Evolutionary conservation across 2,797 vertebrate species (phyloP).

Genomic region (Melanotaenia nigrans): DNA sequence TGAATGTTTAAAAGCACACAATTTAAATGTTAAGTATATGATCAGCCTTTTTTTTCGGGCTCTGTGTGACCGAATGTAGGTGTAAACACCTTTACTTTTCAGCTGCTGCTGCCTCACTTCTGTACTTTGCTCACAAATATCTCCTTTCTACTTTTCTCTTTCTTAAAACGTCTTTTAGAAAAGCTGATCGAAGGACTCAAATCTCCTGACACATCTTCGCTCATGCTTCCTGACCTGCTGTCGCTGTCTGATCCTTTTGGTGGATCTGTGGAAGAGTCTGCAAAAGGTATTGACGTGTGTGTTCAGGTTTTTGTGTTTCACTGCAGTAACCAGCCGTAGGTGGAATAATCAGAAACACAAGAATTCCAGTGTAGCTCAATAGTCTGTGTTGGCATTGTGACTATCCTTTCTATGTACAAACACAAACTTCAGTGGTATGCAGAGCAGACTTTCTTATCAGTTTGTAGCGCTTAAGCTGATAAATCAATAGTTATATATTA

Average conservation of each 20-base stretch:
- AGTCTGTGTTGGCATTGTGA: not conserved
- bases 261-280: slow-evolving; percentile 86
- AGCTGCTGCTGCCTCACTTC: not conserved
- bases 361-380: not conserved
- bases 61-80: not conserved
- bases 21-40: not conserved
- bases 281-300: slow-evolving; percentile 82
- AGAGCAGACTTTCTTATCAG: slow-evolving; percentile 4
- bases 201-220: slow-evolving; percentile 94
- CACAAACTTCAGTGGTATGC: slow-evolving; percentile 3
- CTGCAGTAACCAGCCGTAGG: not conserved
- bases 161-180: slow-evolving; percentile 80
- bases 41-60: not conserved
- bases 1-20: not conserved
- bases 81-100: not conserved
- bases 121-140: not conserved
- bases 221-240: slow-evolving; percentile 94
- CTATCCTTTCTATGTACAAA: not conserved
- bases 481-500: slow-evolving; percentile 13
- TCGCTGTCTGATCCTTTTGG: slow-evolving; percentile 95
- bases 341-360: not conserved
- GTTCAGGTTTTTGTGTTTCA: not conserved
- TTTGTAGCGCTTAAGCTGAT: slow-evolving; percentile 5
- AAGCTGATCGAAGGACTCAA: slow-evolving; percentile 99
- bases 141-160: not conserved